Evolutionary conservation across 1,140 invertebrate genomes (phyloP).

Genomic region (Hyles vespertilio): DNA sequence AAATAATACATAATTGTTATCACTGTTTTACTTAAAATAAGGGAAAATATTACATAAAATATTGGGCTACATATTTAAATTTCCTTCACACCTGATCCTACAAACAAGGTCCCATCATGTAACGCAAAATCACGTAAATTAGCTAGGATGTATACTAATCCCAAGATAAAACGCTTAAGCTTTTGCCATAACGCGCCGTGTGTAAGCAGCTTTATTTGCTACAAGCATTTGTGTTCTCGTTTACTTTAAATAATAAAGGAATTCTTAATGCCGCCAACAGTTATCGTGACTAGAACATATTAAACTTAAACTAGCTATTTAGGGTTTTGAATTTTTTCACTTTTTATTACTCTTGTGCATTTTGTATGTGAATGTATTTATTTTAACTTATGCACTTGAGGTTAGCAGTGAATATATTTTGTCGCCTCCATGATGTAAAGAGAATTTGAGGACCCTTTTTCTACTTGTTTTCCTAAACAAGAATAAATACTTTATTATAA

Average conservation of each 20-base stretch:
- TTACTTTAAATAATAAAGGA: constrained; percentile 37
- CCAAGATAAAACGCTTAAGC: constrained; percentile 65
- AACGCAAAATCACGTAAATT: constrained; percentile 65
- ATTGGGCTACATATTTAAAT: constrained; percentile 10
- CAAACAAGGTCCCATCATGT: constrained; percentile 59
- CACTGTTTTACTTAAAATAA: too few species aligned
- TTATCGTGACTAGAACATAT: constrained; percentile 1
- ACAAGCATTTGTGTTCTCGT: constrained; percentile 45
- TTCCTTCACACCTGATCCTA: constrained; percentile 49
- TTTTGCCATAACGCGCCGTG: constrained; percentile 50
- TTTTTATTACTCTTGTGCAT: background rate
- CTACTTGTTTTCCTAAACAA: too few species aligned
- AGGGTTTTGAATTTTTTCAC: background rate
- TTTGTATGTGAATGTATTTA: too few species aligned
- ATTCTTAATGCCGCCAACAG: constrained; percentile 19
- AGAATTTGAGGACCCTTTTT: too few species aligned
- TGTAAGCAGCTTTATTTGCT: constrained; percentile 63
- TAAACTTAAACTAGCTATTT: background rate
- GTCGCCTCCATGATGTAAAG: too few species aligned
- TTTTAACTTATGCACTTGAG: too few species aligned
- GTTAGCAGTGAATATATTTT: too few species aligned
- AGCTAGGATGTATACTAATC: constrained; percentile 65
- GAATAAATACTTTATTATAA: too few species aligned
- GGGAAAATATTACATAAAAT: too few species aligned
- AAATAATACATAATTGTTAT: too few species aligned